Base-by-base conservation (phyloP, 1,140 invertebrate species). In the Lordiphosa mommai region DNA sequence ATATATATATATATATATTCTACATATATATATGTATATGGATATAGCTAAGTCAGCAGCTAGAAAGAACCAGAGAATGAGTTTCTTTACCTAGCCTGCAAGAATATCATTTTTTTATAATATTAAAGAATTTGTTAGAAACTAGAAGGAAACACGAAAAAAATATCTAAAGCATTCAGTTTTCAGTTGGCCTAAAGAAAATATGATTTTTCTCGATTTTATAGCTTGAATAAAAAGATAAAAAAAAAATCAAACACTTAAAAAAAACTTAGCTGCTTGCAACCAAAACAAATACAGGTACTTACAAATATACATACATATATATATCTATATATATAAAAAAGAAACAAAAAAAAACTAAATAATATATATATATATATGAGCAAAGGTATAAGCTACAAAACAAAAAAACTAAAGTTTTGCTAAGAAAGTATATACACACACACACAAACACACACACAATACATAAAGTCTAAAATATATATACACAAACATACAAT, bases 241-340 rank as follows among this genome's bases (percentile, higher is more conserved):
- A 57, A 63, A 71, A 71, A 71, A 37, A 48, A 48, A 6, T 33
- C 9, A 32, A 49, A 82, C 76, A 82, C 71, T 79, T 82, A 82
- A 82, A 37, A 41, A 43, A 10, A 43, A 64, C 71, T 82, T 82
- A 82, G 76, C 76, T 82, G 76, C 76, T 82, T 82, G 71, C 71
- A 82, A 82, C 76, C 71, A 80, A 79, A 80, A 80, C 70, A 82
- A 80, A 73, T 80, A 80, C 76, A 80, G 76, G 74, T 80, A 80
- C 74, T 80, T 80, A 82, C 74, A 80, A 69, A 80, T 79, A 79
- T 73, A 72, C 58, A 77, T 61, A 41, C 41, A 72, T 68, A 72
- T 61, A 79, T 65, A 79, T 53, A 60, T 56, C 17, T 55, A 30
- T 43, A 51, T 51, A 67, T 55, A 66, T 44, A 55, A 52, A 20